Conservation (phyloP, 1,140 invertebrate species). For the Saccostrea glomerata region DNA sequence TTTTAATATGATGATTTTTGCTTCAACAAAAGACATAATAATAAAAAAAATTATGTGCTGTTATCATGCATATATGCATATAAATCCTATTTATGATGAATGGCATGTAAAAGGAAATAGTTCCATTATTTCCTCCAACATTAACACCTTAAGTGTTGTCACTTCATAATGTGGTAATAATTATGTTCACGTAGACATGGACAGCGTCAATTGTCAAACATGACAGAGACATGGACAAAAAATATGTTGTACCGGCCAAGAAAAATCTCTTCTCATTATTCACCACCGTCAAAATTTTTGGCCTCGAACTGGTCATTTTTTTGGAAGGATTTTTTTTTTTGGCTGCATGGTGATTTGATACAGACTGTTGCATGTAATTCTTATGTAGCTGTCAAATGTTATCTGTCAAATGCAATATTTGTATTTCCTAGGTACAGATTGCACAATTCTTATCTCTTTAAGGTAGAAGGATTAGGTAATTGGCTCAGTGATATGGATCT, state of each 20-base stretch:
- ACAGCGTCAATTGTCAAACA: neutral
- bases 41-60: too few relatives aligned
- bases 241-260: neutral
- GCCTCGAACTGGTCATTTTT: neutral
- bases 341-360: neutral
- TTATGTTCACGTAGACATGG: neutral
- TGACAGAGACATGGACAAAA: neutral
- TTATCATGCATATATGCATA: neutral
- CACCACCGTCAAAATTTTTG: neutral
- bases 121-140: neutral
- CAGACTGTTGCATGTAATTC: neutral
- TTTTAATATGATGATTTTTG: too few relatives aligned
- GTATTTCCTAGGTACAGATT: neutral
- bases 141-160: constrained; percentile 2
- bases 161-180: neutral
- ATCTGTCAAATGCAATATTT: neutral
- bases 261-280: neutral
- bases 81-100: neutral
- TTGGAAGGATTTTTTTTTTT: neutral
- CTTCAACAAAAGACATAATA: too few relatives aligned
- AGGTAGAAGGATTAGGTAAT: too few relatives aligned
- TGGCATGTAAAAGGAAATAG: neutral
- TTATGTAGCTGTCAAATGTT: neutral
- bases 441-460: neutral
- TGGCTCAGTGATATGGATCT: too few relatives aligned